Conservation (phyloP, 2,113 vertebrate genomes). For the Procavia capensis region DNA sequence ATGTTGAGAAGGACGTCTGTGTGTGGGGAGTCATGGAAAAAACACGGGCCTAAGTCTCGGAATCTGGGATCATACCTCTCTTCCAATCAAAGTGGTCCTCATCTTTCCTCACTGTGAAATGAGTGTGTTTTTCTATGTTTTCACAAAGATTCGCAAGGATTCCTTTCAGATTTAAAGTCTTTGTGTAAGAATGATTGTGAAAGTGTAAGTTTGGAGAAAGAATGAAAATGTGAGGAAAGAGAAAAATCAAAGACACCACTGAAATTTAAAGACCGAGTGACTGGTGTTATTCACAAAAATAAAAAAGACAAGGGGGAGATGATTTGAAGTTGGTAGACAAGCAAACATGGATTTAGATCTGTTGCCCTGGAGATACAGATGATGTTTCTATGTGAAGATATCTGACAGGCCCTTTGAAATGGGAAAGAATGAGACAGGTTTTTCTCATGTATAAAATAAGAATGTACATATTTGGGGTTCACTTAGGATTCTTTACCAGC, state of each 20-base stretch:
- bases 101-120: neutral
- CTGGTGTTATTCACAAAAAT: neutral
- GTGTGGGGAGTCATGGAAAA: neutral
- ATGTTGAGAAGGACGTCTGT: neutral
- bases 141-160: neutral
- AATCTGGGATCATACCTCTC: neutral
- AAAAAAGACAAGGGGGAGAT: neutral
- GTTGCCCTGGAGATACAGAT: neutral
- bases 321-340: neutral
- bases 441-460: slow-evolving; percentile 8
- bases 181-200: neutral
- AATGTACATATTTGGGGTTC: neutral
- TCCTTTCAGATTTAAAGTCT: neutral
- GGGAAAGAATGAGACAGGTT: neutral
- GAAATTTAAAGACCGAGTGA: neutral
- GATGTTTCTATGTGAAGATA: neutral
- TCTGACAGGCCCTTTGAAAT: neutral
- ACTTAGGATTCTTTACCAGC: too few species aligned
- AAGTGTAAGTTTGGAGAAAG: neutral
- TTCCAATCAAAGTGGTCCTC: neutral
- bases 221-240: neutral
- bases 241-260: neutral
- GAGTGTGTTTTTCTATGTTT: neutral
- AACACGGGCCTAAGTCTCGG: neutral
- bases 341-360: neutral